Evolutionary conservation across 2,113 vertebrate species (phyloP).

Genomic region (Silurus meridionalis): DNA sequence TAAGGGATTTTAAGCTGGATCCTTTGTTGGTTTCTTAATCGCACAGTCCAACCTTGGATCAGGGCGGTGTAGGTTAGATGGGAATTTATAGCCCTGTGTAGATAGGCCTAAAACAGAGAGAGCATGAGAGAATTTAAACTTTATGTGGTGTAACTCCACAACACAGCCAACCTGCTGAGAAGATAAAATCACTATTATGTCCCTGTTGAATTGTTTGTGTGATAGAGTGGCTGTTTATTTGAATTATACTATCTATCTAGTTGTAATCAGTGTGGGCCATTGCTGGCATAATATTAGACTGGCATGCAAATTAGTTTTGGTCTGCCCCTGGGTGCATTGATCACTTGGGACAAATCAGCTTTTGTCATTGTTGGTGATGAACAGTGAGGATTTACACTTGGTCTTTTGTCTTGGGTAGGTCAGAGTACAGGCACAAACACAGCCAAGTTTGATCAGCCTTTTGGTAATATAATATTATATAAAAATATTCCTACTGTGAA

Average conservation of each 20-base stretch:
- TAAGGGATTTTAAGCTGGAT: constrained; percentile 3
- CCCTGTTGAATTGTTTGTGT: not conserved
- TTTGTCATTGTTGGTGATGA: not conserved
- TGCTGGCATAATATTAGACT: not conserved
- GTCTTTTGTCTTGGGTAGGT: not conserved
- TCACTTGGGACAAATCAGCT: not conserved
- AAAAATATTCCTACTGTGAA: not conserved
- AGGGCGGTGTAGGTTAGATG: not conserved
- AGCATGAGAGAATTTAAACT: not conserved
- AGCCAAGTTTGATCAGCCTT: not conserved
- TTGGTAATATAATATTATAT: not conserved
- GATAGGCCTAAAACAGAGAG: not conserved
- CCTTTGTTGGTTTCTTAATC: not conserved
- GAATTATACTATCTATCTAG: not conserved
- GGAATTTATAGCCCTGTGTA: not conserved
- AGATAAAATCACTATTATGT: not conserved
- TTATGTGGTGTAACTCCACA: not conserved
- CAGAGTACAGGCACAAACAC: not conserved
- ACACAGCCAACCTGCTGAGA: not conserved
- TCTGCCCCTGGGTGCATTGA: not conserved
- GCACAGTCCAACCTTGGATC: not conserved
- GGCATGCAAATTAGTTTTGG: not conserved
- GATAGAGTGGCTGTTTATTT: not conserved
- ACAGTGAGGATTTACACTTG: not conserved
- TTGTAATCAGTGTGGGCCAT: not conserved